A percentile compares a stretch with the other conserved stretches of the same genome.
Evolutionary conservation across 2,888 invertebrate species (phyloP).

Genomic region (Calliphora vomitoria): DNA sequence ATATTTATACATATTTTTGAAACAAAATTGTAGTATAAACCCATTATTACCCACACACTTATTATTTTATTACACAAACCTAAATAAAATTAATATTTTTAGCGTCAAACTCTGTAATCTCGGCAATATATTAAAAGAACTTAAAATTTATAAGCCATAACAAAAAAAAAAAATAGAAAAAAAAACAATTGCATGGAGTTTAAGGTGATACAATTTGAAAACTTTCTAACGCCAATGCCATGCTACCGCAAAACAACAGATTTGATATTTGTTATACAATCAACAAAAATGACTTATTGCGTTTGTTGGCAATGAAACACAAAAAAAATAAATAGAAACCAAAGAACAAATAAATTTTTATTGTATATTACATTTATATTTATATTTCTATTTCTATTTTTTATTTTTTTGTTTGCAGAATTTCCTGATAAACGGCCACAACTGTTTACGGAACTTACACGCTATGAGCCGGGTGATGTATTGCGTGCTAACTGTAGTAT

Average conservation of each 20-base stretch:
- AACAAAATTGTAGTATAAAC: not conserved
- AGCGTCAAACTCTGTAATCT: not conserved
- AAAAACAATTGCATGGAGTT: not conserved
- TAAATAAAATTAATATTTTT: not conserved
- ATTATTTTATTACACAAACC: too few species aligned
- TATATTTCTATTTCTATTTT: not conserved
- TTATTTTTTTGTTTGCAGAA: constrained; percentile 86
- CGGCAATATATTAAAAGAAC: not conserved
- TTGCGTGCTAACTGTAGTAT: constrained; percentile 92
- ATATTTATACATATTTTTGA: too few species aligned
- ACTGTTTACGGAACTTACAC: constrained; percentile 89
- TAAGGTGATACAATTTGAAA: not conserved
- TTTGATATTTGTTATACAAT: not conserved
- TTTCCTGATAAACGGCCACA: constrained; percentile 89
- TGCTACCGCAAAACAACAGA: not conserved
- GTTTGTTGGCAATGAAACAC: not conserved
- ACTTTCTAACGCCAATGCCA: not conserved
- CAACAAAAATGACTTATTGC: constrained; percentile 14
- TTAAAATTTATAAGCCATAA: not conserved
- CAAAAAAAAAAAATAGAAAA: not conserved
- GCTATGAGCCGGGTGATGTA: constrained; percentile 90
- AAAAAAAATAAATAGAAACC: not conserved
- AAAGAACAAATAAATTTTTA: constrained; percentile 2
- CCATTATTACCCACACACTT: not conserved
- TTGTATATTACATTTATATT: not conserved